Evolutionary conservation across 2,888 invertebrate species (phyloP).

Genomic region (Axea sp.): DNA sequence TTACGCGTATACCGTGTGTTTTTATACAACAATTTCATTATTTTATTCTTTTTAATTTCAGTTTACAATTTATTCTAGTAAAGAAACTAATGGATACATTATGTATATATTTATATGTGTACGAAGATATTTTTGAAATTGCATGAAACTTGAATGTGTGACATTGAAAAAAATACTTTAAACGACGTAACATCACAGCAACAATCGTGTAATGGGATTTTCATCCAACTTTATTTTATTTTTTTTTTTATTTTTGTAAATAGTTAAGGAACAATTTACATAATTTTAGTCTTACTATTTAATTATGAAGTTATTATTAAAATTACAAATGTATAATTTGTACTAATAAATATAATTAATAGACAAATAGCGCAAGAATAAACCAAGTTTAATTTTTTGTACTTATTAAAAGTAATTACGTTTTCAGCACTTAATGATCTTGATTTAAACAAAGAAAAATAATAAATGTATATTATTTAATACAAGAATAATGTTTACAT

Average conservation of each 20-base stretch:
- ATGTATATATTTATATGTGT: constrained; percentile 7
- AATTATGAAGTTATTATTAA: too few species aligned
- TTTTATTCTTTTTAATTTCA: constrained; percentile 3
- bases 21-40: constrained; percentile 21
- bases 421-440: too few species aligned
- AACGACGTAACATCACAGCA: constrained; percentile 52
- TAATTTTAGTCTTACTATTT: too few species aligned
- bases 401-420: too few species aligned
- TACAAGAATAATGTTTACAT: too few species aligned
- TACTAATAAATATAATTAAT: too few species aligned
- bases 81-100: constrained; percentile 16
- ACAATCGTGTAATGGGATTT: constrained; percentile 29
- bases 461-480: too few species aligned
- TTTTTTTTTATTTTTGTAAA: background rate
- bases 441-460: too few species aligned
- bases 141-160: constrained; percentile 55
- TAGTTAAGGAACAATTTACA: background rate
- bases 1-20: constrained; percentile 41
- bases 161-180: constrained; percentile 46
- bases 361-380: too few species aligned
- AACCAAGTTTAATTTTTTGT: too few species aligned
- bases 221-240: constrained; percentile 6
- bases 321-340: too few species aligned
- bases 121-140: constrained; percentile 26
- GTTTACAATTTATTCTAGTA: background rate